Conservation (phyloP, 2,888 invertebrate species). For the Diarsia mendica region DNA sequence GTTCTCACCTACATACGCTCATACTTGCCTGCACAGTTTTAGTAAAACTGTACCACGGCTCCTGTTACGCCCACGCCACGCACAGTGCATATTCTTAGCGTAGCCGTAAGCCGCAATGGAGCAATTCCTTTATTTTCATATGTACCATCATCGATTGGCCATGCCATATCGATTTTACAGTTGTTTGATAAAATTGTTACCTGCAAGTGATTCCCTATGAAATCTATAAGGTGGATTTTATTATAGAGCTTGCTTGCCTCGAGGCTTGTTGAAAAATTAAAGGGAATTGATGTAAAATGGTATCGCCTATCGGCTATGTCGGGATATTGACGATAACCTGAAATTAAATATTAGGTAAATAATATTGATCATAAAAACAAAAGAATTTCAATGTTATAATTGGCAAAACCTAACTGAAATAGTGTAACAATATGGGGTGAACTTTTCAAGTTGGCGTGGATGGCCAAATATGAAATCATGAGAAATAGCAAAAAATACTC, state of each 20-base stretch:
- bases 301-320: not conserved
- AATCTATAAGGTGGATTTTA: conserved; percentile 57
- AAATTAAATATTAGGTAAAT: too few species aligned
- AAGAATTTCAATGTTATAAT: too few species aligned
- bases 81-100: not conserved
- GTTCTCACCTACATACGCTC: too few species aligned
- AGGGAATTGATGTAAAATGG: not conserved
- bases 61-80: too few species aligned
- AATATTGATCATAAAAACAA: not conserved
- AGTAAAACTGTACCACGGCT: too few species aligned
- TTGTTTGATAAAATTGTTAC: conserved; percentile 58
- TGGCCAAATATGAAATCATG: too few species aligned
- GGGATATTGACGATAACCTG: not conserved
- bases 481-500: too few species aligned
- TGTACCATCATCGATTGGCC: conserved; percentile 61
- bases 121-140: not conserved
- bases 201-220: conserved; percentile 50
- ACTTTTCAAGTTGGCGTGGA: too few species aligned
- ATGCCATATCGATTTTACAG: conserved; percentile 65
- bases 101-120: not conserved
- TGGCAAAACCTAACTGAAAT: too few species aligned
- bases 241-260: conserved; percentile 29
- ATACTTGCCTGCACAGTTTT: not conserved
- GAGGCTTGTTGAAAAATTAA: conserved; percentile 7
- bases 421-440: too few species aligned